Conservation (phyloP, 2,113 vertebrate genomes). For the Dolichotis patagonum region DNA sequence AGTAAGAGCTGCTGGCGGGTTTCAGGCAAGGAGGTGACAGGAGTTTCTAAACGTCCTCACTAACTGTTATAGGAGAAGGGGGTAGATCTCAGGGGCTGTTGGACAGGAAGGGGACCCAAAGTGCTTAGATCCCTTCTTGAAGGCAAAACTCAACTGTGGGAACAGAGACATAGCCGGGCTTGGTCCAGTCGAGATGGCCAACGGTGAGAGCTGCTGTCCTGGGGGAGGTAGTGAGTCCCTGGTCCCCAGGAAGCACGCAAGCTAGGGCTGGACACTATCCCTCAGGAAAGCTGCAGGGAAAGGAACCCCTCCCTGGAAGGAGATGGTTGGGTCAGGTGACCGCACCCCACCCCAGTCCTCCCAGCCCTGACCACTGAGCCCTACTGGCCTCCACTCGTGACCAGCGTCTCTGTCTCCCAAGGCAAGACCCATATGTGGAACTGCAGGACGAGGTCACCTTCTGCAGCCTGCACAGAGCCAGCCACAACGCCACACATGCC, state of each 20-base stretch:
- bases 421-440: conserved; percentile 65
- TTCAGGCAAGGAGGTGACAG: neutral
- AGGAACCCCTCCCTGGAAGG: neutral
- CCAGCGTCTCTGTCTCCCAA: conserved; percentile 43
- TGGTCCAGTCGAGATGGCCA: neutral
- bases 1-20: neutral
- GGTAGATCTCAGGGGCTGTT: neutral
- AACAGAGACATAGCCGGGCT: neutral
- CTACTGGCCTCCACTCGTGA: neutral
- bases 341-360: neutral
- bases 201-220: neutral
- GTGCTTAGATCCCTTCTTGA: neutral
- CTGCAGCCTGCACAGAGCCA: conserved; percentile 79
- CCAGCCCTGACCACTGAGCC: neutral
- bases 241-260: neutral
- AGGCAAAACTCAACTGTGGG: neutral
- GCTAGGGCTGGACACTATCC: neutral
- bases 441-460: conserved; percentile 62
- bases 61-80: neutral
- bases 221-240: neutral
- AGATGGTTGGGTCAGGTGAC: neutral
- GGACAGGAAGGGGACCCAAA: neutral
- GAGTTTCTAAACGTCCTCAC: neutral
- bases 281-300: neutral
- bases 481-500: conserved; percentile 65